A percentile compares a stretch with the other conserved stretches of the same genome.
phyloP scores from a whole-genome alignment of 2,888 invertebrate genomes.

The Nycteola revayana region DNA sequence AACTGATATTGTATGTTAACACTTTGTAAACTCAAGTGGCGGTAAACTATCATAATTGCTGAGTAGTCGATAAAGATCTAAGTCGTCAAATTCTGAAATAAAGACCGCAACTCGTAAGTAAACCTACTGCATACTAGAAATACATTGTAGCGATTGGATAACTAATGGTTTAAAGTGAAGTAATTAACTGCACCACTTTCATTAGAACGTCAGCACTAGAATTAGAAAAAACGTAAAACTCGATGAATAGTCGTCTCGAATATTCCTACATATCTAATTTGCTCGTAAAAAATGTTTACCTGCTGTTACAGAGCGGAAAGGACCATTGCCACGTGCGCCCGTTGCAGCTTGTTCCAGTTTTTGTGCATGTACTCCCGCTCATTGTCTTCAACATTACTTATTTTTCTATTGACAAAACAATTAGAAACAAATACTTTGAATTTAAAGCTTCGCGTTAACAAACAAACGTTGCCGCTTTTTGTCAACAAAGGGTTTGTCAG shows the following conservation, averaged over 20 bases:
- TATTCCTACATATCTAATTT: conserved; percentile 62
- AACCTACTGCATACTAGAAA: no score
- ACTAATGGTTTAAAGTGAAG: no score
- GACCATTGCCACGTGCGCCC: conserved; percentile 75
- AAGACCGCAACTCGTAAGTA: no score
- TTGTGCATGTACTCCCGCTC: conserved; percentile 25
- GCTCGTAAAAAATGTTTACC: conserved; percentile 71
- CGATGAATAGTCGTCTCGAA: conserved; percentile 55
- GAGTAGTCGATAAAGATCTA: no score
- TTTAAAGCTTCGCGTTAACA: conserved; percentile 13
- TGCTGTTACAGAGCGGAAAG: conserved; percentile 75
- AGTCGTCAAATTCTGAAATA: no score
- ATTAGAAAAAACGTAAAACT: conserved; percentile 32
- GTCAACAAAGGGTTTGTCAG: no score
- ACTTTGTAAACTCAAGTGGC: no score
- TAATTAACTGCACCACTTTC: no score
- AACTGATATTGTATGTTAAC: no score
- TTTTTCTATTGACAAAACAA: conserved; percentile 34
- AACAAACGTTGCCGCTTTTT: conserved; percentile 11
- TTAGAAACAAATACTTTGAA: conserved; percentile 23
- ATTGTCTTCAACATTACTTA: conserved; percentile 36
- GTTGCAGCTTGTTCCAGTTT: conserved; percentile 55
- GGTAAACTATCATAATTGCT: no score
- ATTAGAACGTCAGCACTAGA: no score
- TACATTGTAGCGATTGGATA: no score